These are phyloP conservation scores for Meliscaeva auricollis DNA, from an alignment of 2,888 invertebrate genomes.

Conservation along the genomic window DNA sequence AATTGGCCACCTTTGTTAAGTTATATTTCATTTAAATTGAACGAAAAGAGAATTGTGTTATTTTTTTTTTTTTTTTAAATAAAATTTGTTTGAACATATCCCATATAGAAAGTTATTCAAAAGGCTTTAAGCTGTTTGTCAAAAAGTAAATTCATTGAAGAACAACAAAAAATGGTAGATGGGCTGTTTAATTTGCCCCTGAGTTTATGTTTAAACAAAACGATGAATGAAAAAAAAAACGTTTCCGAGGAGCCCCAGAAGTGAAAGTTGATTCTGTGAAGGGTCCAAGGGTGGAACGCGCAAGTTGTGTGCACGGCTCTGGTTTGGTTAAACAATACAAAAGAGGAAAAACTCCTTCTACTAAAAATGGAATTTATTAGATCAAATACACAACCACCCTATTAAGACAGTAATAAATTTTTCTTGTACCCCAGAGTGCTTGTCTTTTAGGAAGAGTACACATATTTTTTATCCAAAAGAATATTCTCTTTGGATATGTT, in stretches of 20 bases:
- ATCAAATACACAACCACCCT: constrained; percentile 42
- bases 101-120: constrained; percentile 1
- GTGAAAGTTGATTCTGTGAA: constrained; percentile 2
- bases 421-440: constrained; percentile 36
- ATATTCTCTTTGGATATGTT: constrained; percentile 22
- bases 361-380: constrained; percentile 57
- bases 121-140: not conserved
- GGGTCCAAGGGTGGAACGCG: not conserved
- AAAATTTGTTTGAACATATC: too few species aligned
- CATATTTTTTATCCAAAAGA: constrained; percentile 27
- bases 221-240: not conserved
- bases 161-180: too few species aligned
- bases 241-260: not conserved
- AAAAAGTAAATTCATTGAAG: too few species aligned
- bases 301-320: not conserved
- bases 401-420: constrained; percentile 58
- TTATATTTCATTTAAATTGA: too few species aligned
- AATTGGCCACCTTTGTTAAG: too few species aligned
- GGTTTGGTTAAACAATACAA: constrained; percentile 6
- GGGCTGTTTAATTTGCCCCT: not conserved
- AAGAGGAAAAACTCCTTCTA: constrained; percentile 27
- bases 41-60: too few species aligned
- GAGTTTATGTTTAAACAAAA: constrained; percentile 4
- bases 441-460: constrained; percentile 21
- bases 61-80: too few species aligned